Conservation (phyloP, 2,113 vertebrate genomes). For the Tupaia chinensis region DNA sequence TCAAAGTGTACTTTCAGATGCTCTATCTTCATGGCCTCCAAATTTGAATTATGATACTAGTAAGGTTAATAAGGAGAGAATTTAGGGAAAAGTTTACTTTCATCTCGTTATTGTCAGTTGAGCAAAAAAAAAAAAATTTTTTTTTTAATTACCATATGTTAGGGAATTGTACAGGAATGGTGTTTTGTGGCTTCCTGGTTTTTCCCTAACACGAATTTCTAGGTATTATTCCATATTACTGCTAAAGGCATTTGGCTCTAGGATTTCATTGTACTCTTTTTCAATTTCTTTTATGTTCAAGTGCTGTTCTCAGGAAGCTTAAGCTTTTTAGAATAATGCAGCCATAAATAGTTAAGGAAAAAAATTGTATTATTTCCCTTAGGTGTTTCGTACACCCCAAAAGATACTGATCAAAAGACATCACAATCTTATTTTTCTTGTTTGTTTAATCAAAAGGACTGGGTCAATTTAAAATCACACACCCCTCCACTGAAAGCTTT, state of each 20-base stretch:
- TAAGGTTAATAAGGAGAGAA: neutral
- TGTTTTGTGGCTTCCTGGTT: neutral
- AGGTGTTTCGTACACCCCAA: neutral
- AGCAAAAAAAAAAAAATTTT: neutral
- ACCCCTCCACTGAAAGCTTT: neutral
- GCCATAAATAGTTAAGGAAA: neutral
- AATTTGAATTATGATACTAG: neutral
- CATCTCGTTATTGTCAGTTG: neutral
- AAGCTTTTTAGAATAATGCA: neutral
- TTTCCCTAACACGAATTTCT: neutral
- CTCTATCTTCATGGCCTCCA: neutral
- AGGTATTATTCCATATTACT: neutral
- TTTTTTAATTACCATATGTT: neutral
- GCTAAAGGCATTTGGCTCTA: neutral
- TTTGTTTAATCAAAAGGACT: neutral
- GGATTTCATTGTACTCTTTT: neutral
- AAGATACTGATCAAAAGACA: neutral
- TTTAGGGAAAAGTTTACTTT: neutral
- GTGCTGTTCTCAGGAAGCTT: neutral
- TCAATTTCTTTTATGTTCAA: neutral
- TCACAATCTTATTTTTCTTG: neutral
- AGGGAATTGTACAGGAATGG: neutral
- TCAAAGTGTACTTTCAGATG: neutral
- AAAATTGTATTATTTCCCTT: neutral
- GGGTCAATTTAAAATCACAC: neutral